Evolutionary conservation across 2,888 invertebrate species (phyloP).

Genomic region (Cylloceria caligata): DNA sequence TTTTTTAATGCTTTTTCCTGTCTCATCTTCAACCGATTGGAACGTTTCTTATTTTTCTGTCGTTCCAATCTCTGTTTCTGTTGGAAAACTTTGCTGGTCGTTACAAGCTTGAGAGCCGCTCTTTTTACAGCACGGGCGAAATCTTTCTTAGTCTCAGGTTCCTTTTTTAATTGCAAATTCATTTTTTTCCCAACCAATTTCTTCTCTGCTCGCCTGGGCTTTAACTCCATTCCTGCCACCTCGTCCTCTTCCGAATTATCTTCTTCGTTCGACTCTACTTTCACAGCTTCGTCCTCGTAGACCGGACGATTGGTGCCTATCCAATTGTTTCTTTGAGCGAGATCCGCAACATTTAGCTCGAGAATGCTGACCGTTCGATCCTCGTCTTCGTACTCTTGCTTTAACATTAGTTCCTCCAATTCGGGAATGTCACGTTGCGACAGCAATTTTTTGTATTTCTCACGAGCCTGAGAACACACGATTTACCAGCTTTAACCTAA

Average conservation of each 20-base stretch:
- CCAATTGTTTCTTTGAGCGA: slow-evolving; percentile 90
- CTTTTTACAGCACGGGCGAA: slow-evolving; percentile 89
- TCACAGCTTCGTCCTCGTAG: slow-evolving; percentile 74
- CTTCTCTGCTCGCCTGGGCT: slow-evolving; percentile 70
- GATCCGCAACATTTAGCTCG: slow-evolving; percentile 89
- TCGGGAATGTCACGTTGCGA: slow-evolving; percentile 90
- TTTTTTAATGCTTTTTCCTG: slow-evolving; percentile 84
- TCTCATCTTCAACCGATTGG: slow-evolving; percentile 60
- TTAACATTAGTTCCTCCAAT: slow-evolving; percentile 87
- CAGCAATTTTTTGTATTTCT: slow-evolving; percentile 90
- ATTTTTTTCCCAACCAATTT: slow-evolving; percentile 39
- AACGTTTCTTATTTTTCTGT: slow-evolving; percentile 80
- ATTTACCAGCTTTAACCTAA: not conserved
- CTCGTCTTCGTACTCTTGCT: slow-evolving; percentile 91
- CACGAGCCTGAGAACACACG: slow-evolving; percentile 85
- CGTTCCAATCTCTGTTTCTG: slow-evolving; percentile 90
- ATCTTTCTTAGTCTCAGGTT: slow-evolving; percentile 87
- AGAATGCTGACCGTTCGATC: slow-evolving; percentile 92
- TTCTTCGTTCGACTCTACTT: slow-evolving; percentile 70
- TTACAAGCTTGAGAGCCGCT: slow-evolving; percentile 90
- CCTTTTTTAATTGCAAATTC: slow-evolving; percentile 75
- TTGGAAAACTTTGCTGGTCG: slow-evolving; percentile 92
- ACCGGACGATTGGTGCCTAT: slow-evolving; percentile 89
- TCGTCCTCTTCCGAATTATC: slow-evolving; percentile 80
- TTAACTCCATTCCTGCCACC: slow-evolving; percentile 86